Evolutionary conservation across 2,888 invertebrate species (phyloP), one percentile per base, ranked within the genome.

Genomic region (Boloria euphrosyne): DNA sequence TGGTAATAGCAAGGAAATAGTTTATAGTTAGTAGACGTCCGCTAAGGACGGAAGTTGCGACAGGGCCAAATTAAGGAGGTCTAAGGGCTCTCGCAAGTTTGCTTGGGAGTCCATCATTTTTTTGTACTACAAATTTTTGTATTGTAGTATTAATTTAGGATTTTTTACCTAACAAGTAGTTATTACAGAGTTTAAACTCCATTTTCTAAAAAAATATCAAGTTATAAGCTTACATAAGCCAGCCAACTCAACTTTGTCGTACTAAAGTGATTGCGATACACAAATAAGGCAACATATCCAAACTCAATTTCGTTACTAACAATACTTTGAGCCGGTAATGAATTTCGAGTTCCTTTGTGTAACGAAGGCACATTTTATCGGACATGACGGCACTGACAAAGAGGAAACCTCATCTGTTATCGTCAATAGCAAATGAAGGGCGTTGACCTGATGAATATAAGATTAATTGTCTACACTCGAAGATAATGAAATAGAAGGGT

Each of bases 291-390:
- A 61, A 60, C 60, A 66, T 60, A 66, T 61, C 50, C 44, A 51
- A 66, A 66, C 65, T 66, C 65, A 61, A 66, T 66, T 66, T 61
- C 22, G 46, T 27, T 16, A 51, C 51, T 47, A 53, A 53, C 58
- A 59, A 58, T 53, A 46, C 46, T 50, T 53, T 46, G 31, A 65
- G 51, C 65, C 47, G 14, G 62, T 63, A 66, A 66, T 70, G 62
- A 70, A 66, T 70, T 70, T 70, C 57, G 63, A 66, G 47, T 65
- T 67, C 57, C 65, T 67, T 70, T 70, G 70, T 66, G 22, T 17
- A 65, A 67, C 51, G 63, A 61, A 65, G 61, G 53, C 60, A 63
- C 60, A 65, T 67, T 67, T 66, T 67, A 71, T 69, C 65, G 62
- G 67, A 70, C 63, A 66, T 64, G 69, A 62, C 58, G 62, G 43